phyloP scores from a whole-genome alignment of 2,797 vertebrate species.

The Argyrosomus regius region DNA sequence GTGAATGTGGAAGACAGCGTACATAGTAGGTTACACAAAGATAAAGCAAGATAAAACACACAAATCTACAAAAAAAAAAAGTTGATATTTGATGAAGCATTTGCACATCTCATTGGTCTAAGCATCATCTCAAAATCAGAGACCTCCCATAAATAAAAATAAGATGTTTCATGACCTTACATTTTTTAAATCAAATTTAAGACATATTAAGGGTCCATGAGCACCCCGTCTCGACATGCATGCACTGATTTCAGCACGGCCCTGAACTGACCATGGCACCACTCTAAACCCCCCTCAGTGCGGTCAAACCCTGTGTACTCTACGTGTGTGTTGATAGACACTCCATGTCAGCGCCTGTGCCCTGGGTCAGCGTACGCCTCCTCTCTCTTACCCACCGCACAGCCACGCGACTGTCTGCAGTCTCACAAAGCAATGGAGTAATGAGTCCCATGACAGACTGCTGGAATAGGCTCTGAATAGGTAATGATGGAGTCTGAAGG shows the following conservation, averaged over 20 bases:
- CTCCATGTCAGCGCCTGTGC: conserved; percentile 60
- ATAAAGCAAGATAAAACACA: no score
- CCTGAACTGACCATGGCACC: conserved; percentile 35
- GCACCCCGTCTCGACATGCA: conserved; percentile 17
- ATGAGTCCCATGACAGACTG: conserved; percentile 80
- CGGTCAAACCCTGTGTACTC: conserved; percentile 63
- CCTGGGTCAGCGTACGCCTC: conserved; percentile 62
- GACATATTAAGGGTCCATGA: no score
- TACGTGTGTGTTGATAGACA: conserved; percentile 70
- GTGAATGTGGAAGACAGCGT: no score
- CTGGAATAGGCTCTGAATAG: conserved; percentile 75
- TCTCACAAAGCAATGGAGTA: conserved; percentile 78
- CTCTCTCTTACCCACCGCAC: conserved; percentile 63
- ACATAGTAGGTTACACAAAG: no score
- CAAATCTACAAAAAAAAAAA: no score
- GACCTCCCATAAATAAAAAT: no score
- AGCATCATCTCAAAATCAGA: no score
- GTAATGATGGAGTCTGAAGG: conserved; percentile 80
- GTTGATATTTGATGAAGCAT: no score
- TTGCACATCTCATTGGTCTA: no score
- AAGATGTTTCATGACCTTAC: no score
- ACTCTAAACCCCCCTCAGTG: conserved; percentile 66
- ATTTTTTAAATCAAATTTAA: no score
- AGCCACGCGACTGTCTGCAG: conserved; percentile 67
- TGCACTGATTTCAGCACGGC: conserved; percentile 20